Evolutionary conservation across 2,113 vertebrate species (phyloP), one percentile per base, ranked within the genome.

Genomic region (Amphiprion percula): DNA sequence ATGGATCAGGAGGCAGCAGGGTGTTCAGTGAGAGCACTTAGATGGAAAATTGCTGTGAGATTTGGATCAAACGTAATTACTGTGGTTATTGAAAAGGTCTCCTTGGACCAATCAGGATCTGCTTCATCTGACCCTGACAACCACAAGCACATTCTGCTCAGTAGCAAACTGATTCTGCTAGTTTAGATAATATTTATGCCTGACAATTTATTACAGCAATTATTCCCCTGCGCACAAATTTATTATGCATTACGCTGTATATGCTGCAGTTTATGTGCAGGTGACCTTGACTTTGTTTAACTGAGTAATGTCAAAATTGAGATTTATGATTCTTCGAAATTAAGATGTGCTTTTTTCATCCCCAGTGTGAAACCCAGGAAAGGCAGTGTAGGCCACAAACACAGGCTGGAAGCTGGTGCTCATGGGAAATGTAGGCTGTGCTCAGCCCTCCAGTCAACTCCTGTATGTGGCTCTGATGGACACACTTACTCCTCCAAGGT

Each of bases 341-440:
- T 52, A n/a, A 26, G 11, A 63, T 19, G 7, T 66, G n/a, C 70
- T 59, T 81, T 23, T 85, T 19, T 68, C 39, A 9, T 30, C 26
- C 33, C 10, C 58, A 93, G 92, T 71, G 90, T 91, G 62, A 91
- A 87, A 76, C 80, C 90, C 28, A 90, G 89, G 54, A 93, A 93
- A 90, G 90, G 87, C 21, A 87, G 90, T 2, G 46, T 46, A 23
- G 90, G 91, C 44, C 96, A 94, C 90, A 98, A 96, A 80, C 96
- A 93, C 67, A 96, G 95, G 94, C 68, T 86, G 16, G 96, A 94
- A 82, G 78, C 95, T 23, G 90, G 91, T 1, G 94, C 84, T 90
- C 49, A 95, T 54, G 95, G 87, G 0, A 99, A 96, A 84, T 99
- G 98, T 93, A 96, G 91, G 73, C 90, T 94, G 1, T 99, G 98